Conservation (phyloP, 2,888 invertebrate genomes). For the Flexamia atlantica region DNA sequence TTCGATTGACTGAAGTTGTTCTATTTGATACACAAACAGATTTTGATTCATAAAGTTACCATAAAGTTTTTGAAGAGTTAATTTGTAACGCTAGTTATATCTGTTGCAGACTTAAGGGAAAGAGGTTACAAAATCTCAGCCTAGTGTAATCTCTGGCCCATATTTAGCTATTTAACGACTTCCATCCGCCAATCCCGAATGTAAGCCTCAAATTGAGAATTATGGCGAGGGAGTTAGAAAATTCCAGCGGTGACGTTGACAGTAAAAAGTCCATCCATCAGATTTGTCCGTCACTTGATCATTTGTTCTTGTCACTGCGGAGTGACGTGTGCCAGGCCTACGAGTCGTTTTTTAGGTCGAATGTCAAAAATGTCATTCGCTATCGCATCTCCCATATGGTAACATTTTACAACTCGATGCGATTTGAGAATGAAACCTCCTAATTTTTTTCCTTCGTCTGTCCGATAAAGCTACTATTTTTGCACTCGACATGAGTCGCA, state of each 20-base stretch:
- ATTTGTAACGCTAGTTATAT: no score
- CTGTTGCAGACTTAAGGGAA: no score
- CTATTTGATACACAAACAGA: no score
- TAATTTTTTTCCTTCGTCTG: no score
- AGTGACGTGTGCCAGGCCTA: slow-evolving; percentile 11
- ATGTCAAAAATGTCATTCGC: slow-evolving; percentile 1
- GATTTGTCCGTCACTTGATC: slow-evolving; percentile 1
- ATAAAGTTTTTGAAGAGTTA: no score
- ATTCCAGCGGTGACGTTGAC: slow-evolving; percentile 10
- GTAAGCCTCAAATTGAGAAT: slow-evolving; percentile 23
- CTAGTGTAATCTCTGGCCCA: no score
- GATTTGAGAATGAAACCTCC: no score
- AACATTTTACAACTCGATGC: neutral
- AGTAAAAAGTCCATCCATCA: slow-evolving; percentile 34
- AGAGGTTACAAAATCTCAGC: no score
- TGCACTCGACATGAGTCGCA: no score
- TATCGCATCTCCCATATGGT: slow-evolving; percentile 8
- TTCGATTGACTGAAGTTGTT: no score
- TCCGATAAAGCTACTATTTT: no score
- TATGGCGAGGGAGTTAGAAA: slow-evolving; percentile 27
- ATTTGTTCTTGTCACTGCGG: slow-evolving; percentile 5
- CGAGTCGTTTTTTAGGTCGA: neutral
- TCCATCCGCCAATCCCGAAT: neutral
- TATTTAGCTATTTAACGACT: neutral
- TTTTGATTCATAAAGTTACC: no score